Percentiles rank a stretch among this genome's conserved stretches.
Conservation (phyloP, 2,113 vertebrate genomes). For the Alexandromys fortis region DNA sequence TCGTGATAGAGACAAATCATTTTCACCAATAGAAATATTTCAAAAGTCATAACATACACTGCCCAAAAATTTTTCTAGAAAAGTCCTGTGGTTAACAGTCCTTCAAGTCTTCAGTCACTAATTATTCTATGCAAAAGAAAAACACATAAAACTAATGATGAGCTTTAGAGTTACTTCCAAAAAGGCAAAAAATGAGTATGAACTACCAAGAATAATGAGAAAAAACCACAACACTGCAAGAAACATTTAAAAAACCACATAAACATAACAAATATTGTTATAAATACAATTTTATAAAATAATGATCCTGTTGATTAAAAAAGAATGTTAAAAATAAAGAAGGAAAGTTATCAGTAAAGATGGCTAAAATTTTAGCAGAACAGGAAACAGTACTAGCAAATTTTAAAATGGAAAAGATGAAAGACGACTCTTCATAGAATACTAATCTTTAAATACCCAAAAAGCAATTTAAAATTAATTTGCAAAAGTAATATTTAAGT, state of each 20-base stretch:
- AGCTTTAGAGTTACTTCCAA: slow-evolving; percentile 68
- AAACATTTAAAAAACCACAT: slow-evolving; percentile 79
- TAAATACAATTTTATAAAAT: slow-evolving; percentile 75
- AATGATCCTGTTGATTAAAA: slow-evolving; percentile 75
- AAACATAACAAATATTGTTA: slow-evolving; percentile 75
- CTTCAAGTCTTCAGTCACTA: slow-evolving; percentile 32
- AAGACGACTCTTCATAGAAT: slow-evolving; percentile 67
- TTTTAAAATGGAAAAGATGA: slow-evolving; percentile 65
- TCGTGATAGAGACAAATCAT: slow-evolving; percentile 50
- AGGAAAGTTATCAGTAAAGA: slow-evolving; percentile 87
- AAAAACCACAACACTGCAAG: slow-evolving; percentile 58
- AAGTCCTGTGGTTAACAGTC: slow-evolving; percentile 55
- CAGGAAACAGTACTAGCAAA: slow-evolving; percentile 76
- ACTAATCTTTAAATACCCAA: slow-evolving; percentile 53
- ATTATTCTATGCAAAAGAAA: slow-evolving; percentile 59
- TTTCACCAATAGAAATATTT: slow-evolving; percentile 61
- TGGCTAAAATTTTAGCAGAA: slow-evolving; percentile 83
- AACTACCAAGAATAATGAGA: slow-evolving; percentile 71
- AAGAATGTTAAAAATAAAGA: slow-evolving; percentile 79
- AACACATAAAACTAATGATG: slow-evolving; percentile 74
- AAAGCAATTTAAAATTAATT: slow-evolving; percentile 77
- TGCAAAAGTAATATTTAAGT: slow-evolving; percentile 56
- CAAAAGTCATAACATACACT: slow-evolving; percentile 56
- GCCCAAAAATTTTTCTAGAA: slow-evolving; percentile 38
- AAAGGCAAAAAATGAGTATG: slow-evolving; percentile 70